Evolutionary conservation across 2,888 invertebrate species (phyloP).

Genomic region (Chouioia cunea): DNA sequence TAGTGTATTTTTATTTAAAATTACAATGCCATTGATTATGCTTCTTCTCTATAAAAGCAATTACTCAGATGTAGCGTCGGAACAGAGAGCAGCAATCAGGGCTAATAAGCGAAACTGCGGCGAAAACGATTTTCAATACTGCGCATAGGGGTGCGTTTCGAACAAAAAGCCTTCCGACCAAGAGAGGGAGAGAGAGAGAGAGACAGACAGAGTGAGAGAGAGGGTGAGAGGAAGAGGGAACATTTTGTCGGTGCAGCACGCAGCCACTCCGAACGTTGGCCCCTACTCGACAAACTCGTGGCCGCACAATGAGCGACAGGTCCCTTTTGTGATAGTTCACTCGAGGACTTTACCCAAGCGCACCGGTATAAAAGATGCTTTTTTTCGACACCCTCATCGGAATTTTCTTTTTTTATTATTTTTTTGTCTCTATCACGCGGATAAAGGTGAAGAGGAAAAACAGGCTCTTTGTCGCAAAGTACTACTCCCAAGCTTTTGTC

Average conservation of each 20-base stretch:
- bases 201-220: no score
- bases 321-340: conserved; percentile 19
- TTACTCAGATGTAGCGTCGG: no score
- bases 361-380: conserved; percentile 18
- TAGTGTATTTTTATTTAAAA: no score
- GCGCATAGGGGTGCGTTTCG: not conserved
- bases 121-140: conserved; percentile 10
- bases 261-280: no score
- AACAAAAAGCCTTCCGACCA: not conserved
- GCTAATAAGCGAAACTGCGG: not conserved
- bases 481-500: no score
- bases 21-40: no score
- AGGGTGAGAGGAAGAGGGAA: not conserved
- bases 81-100: no score
- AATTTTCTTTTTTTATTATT: not conserved
- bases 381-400: not conserved
- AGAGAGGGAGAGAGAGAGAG: no score
- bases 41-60: no score
- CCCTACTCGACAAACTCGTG: no score
- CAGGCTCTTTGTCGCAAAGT: conserved; percentile 23
- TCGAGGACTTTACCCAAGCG: not conserved
- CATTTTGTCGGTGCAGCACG: conserved; percentile 7
- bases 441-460: conserved; percentile 12
- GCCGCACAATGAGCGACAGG: not conserved
- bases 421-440: conserved; percentile 8